A percentile compares a stretch with the other conserved stretches of the same genome.
These are phyloP conservation scores for Xyliphius kryptos DNA, from an alignment of 2,113 vertebrate genomes.

Conservation along the genomic window DNA sequence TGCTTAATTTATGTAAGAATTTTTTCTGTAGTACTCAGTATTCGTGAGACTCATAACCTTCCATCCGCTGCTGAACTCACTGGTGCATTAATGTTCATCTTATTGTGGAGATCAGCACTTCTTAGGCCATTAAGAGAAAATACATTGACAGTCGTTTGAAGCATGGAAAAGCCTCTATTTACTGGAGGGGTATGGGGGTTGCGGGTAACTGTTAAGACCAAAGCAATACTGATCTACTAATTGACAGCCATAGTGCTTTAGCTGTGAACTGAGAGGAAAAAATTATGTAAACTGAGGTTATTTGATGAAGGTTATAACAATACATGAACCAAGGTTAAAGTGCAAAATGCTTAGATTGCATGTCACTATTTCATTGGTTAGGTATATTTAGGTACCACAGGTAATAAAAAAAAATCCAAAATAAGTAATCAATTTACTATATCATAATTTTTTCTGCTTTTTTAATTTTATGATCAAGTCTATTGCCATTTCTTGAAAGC, in stretches of 20 bases:
- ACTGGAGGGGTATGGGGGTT: conserved; percentile 25
- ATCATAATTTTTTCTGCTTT: too few species aligned
- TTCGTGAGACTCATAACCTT: conserved; percentile 51
- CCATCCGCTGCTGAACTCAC: conserved; percentile 44
- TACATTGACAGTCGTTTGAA: conserved; percentile 41
- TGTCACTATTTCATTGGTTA: too few species aligned
- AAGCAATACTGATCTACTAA: too few species aligned
- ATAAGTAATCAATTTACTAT: too few species aligned
- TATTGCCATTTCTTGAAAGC: too few species aligned
- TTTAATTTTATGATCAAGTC: too few species aligned
- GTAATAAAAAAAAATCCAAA: too few species aligned
- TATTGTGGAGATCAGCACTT: conserved; percentile 66
- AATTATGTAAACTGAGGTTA: conserved; percentile 1
- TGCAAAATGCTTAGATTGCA: too few species aligned
- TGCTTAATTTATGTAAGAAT: conserved; percentile 37
- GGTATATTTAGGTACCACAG: too few species aligned
- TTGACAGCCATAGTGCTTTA: conserved; percentile 7
- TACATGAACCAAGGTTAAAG: too few species aligned
- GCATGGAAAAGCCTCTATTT: conserved; percentile 35
- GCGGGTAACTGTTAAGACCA: conserved; percentile 23
- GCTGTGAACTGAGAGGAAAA: not conserved
- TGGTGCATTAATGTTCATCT: conserved; percentile 56
- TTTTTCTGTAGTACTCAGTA: conserved; percentile 29
- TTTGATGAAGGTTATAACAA: too few species aligned
- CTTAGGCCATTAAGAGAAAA: conserved; percentile 59